Evolutionary conservation across 2,888 invertebrate species (phyloP), one percentile per base, ranked within the genome.

Genomic region (Rotaria macrura): DNA sequence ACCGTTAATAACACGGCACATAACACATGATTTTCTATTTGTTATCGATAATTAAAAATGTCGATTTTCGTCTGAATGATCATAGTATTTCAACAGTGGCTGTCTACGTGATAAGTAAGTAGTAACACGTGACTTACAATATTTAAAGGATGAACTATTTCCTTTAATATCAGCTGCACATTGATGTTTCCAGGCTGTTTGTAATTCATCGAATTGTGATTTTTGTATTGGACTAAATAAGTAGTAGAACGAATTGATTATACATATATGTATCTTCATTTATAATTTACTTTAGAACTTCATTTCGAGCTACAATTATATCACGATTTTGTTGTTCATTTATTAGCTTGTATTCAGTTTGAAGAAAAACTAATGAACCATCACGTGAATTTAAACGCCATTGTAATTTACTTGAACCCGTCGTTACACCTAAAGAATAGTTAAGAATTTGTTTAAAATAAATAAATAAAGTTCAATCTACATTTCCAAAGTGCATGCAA

Each of bases 401-500:
- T 79, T 79, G 43, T 40, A 79, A 40, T 79, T 79, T 79, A 79
- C 79, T 79, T 79, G 10, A 12, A 43, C 79, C 79, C 25, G 43
- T 79, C 2, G 79, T 79, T 43, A 43, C 40, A 79, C 79, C 79
- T 79, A 14, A 25, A 25, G 2, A 9, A 17, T 49, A 52, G 6
- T n/a, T 5, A 14, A 34, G 20, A 20, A 34, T 29, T 29, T 29
- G 7, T 52, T 23, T 5, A 23, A 3, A 52, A 0, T 6, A 52
- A 23, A 52, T 23, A 65, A 49, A 49, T 17, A 14, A 12, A 4
- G 34, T 52, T 52, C 23, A 23, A 20, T 14, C 7, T 43, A 43
- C 79, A 79, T 79, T 79, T 79, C 79, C 79, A 79, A 10, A 79
- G 43, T 79, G 79, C 79, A 79, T 79, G 79, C n/a, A 79, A 79